Evolutionary conservation across 2,797 vertebrate genomes (phyloP).

Genomic region (Megaceryle alcyon): DNA sequence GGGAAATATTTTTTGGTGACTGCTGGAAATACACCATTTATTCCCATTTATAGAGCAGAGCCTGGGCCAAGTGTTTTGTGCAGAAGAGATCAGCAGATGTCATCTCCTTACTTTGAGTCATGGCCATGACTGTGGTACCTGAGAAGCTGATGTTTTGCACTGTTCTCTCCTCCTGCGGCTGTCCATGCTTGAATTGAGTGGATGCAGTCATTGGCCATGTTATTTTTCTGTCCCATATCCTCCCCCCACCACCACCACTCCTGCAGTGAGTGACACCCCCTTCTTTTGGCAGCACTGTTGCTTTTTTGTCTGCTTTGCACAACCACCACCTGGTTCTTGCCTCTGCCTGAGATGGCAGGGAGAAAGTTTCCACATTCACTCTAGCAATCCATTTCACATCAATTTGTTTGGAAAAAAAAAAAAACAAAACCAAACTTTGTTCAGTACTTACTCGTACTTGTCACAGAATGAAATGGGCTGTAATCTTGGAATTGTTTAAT

Average conservation of each 20-base stretch:
- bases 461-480: background rate
- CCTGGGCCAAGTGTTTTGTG: background rate
- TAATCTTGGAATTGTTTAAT: conserved; percentile 7
- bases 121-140: background rate
- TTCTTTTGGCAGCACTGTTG: background rate
- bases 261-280: background rate
- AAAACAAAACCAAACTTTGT: background rate
- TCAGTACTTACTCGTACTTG: conserved; percentile 18
- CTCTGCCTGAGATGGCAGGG: conserved; percentile 3
- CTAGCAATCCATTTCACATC: conserved; percentile 7
- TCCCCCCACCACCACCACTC: background rate
- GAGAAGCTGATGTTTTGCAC: background rate
- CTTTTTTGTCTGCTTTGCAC: conserved; percentile 23
- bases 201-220: background rate
- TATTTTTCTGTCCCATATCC: background rate
- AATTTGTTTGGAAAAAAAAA: background rate
- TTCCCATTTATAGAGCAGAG: conserved; percentile 1
- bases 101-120: background rate
- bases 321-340: background rate
- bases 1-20: background rate
- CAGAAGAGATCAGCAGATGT: conserved; percentile 33
- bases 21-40: conserved; percentile 8
- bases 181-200: background rate
- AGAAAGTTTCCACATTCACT: background rate
- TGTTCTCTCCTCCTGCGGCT: background rate